A percentile compares a stretch with the other conserved stretches of the same genome.
phyloP scores from a whole-genome alignment of 2,888 invertebrate genomes.

The Troides oblongomaculatus region DNA sequence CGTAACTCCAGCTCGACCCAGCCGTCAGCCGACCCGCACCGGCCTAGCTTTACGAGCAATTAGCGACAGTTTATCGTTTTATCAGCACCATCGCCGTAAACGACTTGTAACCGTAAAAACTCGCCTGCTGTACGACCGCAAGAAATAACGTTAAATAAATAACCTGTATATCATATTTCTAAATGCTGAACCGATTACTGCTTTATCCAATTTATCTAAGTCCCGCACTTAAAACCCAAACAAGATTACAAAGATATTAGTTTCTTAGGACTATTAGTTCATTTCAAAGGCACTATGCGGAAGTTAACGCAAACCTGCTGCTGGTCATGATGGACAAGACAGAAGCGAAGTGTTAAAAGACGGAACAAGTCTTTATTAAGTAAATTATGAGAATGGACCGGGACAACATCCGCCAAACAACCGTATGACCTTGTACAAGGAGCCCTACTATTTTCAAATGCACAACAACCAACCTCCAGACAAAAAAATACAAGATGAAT shows the following conservation, averaged over 20 bases:
- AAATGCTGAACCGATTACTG: background rate
- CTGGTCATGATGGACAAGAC: too few relatives aligned
- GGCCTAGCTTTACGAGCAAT: slow-evolving; percentile 41
- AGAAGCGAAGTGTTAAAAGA: too few relatives aligned
- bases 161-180: background rate
- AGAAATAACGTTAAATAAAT: background rate
- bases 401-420: too few relatives aligned
- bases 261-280: background rate
- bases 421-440: too few relatives aligned
- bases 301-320: background rate
- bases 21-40: slow-evolving; percentile 1
- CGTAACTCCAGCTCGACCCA: slow-evolving; percentile 12
- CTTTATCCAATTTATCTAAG: background rate
- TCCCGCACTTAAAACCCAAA: background rate
- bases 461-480: too few relatives aligned
- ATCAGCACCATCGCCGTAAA: slow-evolving; percentile 27
- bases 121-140: slow-evolving; percentile 18
- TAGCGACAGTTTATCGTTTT: slow-evolving; percentile 39
- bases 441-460: too few relatives aligned
- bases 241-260: background rate
- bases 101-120: slow-evolving; percentile 12
- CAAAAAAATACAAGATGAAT: too few relatives aligned
- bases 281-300: background rate
- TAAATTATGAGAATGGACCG: too few relatives aligned
- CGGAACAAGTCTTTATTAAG: too few relatives aligned